Conservation (phyloP, 2,797 vertebrate species). For the Liparis tanakae region DNA sequence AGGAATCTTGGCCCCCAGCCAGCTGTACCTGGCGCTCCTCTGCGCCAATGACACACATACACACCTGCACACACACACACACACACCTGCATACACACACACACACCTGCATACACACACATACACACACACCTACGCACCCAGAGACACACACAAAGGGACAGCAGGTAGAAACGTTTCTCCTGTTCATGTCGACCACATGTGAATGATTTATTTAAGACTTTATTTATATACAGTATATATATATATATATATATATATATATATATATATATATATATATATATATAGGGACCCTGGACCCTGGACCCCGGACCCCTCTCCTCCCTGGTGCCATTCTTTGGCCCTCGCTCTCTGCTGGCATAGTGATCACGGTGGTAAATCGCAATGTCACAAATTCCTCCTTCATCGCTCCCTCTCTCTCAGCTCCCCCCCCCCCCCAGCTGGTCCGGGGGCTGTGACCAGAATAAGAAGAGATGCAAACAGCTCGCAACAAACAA, state of each 20-base stretch:
- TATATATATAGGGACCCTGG: too few relatives aligned
- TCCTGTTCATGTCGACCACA: too few relatives aligned
- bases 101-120: neutral
- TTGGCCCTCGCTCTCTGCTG: constrained; percentile 43
- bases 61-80: neutral
- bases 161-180: too few relatives aligned
- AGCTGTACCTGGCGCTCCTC: constrained; percentile 68
- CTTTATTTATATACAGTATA: too few relatives aligned
- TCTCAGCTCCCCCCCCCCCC: constrained; percentile 36
- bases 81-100: constrained; percentile 7
- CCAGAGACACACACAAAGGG: too few relatives aligned
- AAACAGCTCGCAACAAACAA: constrained; percentile 1
- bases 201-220: too few relatives aligned
- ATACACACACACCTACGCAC: too few relatives aligned
- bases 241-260: too few relatives aligned
- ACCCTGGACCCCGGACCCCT: too few relatives aligned
- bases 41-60: constrained; percentile 45
- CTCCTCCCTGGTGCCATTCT: constrained; percentile 51
- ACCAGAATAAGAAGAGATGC: constrained; percentile 47
- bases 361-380: constrained; percentile 60
- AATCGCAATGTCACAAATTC: constrained; percentile 63
- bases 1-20: constrained; percentile 75
- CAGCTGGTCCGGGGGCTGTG: constrained; percentile 60
- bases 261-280: too few relatives aligned
- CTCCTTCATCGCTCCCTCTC: constrained; percentile 31